These are phyloP conservation scores for Eucera pruinosa DNA, from an alignment of 2,888 invertebrate genomes.

Conservation along the genomic window DNA sequence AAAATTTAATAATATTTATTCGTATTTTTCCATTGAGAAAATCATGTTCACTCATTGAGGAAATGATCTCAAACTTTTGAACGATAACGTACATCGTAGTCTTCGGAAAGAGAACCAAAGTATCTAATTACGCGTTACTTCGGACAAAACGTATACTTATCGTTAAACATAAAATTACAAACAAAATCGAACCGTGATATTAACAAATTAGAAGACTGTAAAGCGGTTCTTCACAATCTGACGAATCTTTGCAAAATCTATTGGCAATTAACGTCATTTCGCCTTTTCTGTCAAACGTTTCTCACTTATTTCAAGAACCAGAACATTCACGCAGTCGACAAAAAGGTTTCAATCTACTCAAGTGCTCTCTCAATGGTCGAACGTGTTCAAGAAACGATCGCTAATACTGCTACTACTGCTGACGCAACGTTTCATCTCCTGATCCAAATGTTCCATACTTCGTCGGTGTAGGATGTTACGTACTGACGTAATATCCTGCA, in stretches of 20 bases:
- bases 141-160: no score
- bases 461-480: not conserved
- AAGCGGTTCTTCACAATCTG: not conserved
- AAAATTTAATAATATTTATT: no score
- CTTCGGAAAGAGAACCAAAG: no score
- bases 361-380: not conserved
- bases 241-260: not conserved
- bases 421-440: not conserved
- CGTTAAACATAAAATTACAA: not conserved
- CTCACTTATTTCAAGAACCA: not conserved
- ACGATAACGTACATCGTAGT: no score
- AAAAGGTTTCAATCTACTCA: slow-evolving; percentile 10
- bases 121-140: no score
- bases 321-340: not conserved
- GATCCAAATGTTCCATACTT: not conserved
- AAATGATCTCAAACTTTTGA: no score
- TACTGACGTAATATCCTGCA: not conserved
- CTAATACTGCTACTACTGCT: slow-evolving; percentile 13
- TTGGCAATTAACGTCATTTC: not conserved
- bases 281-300: not conserved
- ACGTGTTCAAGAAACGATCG: slow-evolving; percentile 11
- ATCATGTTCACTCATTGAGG: no score
- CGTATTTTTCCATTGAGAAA: no score
- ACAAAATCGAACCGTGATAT: not conserved
- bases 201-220: no score